Conservation (phyloP, 2,888 invertebrate genomes). For the Rhamphomyia laevipes region DNA sequence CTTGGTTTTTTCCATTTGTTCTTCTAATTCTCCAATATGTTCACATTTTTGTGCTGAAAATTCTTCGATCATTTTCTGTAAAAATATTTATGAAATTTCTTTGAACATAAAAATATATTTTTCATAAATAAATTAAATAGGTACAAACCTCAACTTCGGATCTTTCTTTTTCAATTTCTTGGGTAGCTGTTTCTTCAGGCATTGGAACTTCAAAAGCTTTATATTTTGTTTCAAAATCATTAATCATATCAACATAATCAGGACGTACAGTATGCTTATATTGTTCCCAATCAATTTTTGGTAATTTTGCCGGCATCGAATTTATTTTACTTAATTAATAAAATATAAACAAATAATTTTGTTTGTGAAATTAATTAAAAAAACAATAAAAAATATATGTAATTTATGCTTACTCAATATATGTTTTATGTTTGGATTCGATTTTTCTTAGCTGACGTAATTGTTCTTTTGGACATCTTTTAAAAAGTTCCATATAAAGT, state of each 20-base stretch:
- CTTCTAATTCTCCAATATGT: constrained; percentile 38
- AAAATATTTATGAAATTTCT: too few species aligned
- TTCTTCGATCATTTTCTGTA: constrained; percentile 14
- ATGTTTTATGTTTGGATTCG: not conserved
- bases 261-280: constrained; percentile 57
- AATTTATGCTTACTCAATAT: not conserved
- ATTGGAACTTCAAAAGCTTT: constrained; percentile 57
- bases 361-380: not conserved
- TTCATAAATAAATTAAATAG: not conserved
- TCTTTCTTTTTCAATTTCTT: constrained; percentile 51
- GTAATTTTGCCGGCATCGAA: constrained; percentile 51
- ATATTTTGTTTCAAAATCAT: constrained; percentile 72
- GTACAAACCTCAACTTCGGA: constrained; percentile 40
- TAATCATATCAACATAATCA: constrained; percentile 64
- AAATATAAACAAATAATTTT: not conserved
- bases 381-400: not conserved
- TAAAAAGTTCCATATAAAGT: not conserved
- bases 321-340: constrained; percentile 20
- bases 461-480: not conserved
- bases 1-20: constrained; percentile 49
- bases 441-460: not conserved
- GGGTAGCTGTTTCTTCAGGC: constrained; percentile 24
- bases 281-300: constrained; percentile 68
- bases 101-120: too few species aligned
- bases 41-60: constrained; percentile 18